These are phyloP conservation scores for Sorex fumeus DNA, from an alignment of 2,113 vertebrate genomes.

Conservation along the genomic window DNA sequence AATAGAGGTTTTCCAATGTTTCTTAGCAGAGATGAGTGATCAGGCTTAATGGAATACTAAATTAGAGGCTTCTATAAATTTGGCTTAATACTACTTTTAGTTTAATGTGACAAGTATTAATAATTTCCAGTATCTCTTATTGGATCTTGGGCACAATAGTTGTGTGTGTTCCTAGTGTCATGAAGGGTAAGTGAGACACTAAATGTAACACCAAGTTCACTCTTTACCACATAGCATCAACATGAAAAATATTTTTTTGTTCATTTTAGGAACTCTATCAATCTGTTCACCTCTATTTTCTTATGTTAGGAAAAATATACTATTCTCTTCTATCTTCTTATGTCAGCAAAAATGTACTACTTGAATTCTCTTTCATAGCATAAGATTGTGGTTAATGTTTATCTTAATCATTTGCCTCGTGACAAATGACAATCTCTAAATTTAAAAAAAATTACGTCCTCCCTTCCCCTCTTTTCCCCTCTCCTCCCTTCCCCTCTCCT, in stretches of 20 bases:
- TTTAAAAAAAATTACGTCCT: too few relatives aligned
- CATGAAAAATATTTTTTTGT: slow-evolving; percentile 33
- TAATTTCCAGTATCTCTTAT: background rate
- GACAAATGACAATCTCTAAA: background rate
- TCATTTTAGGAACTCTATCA: slow-evolving; percentile 29
- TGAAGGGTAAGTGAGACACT: background rate
- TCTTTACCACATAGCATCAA: background rate
- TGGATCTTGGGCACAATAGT: background rate
- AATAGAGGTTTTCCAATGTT: background rate
- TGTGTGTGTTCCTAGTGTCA: background rate
- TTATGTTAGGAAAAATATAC: background rate
- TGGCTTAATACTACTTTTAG: slow-evolving; percentile 49
- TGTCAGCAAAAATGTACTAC: background rate
- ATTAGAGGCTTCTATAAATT: slow-evolving; percentile 30
- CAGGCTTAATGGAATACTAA: background rate
- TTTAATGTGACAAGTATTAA: slow-evolving; percentile 60
- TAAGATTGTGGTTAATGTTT: slow-evolving; percentile 29
- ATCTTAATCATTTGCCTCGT: background rate
- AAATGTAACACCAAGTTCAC: background rate
- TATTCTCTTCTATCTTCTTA: slow-evolving; percentile 1
- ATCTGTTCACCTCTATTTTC: background rate
- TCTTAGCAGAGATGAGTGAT: background rate
- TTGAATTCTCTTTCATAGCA: background rate
- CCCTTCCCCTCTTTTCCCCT: too few relatives aligned
- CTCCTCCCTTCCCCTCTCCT: too few relatives aligned